Evolutionary conservation across 2,888 invertebrate genomes (phyloP), one percentile per base, ranked within the genome.

Genomic region (Drosophila atroscutellata): DNA sequence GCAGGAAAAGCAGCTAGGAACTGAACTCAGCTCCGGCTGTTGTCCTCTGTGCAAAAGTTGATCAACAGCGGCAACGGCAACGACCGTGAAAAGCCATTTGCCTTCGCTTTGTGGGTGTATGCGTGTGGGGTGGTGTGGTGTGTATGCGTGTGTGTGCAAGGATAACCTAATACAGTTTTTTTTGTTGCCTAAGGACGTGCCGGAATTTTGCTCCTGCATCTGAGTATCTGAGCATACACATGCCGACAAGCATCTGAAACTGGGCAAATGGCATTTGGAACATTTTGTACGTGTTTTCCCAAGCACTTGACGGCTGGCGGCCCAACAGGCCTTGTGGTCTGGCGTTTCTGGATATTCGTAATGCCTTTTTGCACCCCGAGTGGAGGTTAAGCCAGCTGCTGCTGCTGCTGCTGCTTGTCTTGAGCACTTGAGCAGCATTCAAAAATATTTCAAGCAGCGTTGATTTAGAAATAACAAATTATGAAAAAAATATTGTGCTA

Each of bases 81-180:
- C 89, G 90, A 83, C 90, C 89, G 84, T 90, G 90, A 90, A 90
- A 90, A 90, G 90, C 90, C 87, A 89, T 89, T 90, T 90, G 90
- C 90, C 87, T 84, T 79, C 75, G 1, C n/a, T n/a, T 13, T 45
- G 13, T 37, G 18, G 3, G 18, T 18, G 37, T 8, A 18, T 8
- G 28, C 51, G 28, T 51, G 50, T 34, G 20, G 47, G 47, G 26
- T 66, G 49, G 54, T 50, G 32, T 55, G 59, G 45, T 70, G 50
- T 57, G n/a, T 50, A 34, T 39, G 50, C 49, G 49, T 63, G 47
- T 66, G 63, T 61, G 68, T 68, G 82, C 87, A 80, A 81, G 85
- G 85, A 86, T 86, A 87, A 85, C 85, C 81, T 77, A 86, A 87
- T 83, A 87, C 81, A 77, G 75, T 67, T 65, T 73, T 74, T 83